Base-by-base conservation (phyloP, 2,888 invertebrate genomes). In the Andricus curvator region DNA sequence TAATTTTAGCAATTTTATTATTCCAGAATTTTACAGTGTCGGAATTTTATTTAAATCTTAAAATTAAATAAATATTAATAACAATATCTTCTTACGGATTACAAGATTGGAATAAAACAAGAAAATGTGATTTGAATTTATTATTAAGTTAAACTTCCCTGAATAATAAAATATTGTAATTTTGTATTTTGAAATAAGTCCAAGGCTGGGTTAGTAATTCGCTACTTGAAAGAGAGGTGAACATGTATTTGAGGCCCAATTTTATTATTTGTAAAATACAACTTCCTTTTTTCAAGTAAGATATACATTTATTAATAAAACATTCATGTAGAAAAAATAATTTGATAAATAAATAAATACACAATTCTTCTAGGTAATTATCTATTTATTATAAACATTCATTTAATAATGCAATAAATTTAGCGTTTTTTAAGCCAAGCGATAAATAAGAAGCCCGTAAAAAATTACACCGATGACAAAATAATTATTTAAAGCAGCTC, bases 81-180 rank as follows among this genome's bases (percentile, higher is more conserved):
- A n/a, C 20, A 20, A 51, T 51, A 51, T 51, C 0, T 56, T 56
- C n/a, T 56, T 9, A n/a, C 9, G n/a, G 11, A 0, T n/a, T n/a
- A 9, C 2, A n/a, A n/a, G 56, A n/a, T 11, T 56, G 56, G 3
- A n/a, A 11, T 4, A n/a, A 56, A 56, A 56, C 9, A 56, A 56
- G 56, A n/a, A 56, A 56, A 56, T n/a, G 56, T 56, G n/a, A 56
- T n/a, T 56, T 56, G 56, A 56, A 56, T 56, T n/a, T 56, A 56
- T n/a, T 8, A 56, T 56, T n/a, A 44, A 4, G 9, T 56, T 56
- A n/a, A 11, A 17, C 48, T 22, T 25, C 29, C 20, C 48, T 20
- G 29, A 51, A 29, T 70, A 9, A 70, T 70, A 51, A 70, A 70
- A 51, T 70, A 51, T 70, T 51, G 20, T 48, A 70, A 70, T 51